A percentile compares a stretch with the other conserved stretches of the same genome.
Conservation (phyloP, 2,888 invertebrate genomes). For the Synergus itoensis region DNA sequence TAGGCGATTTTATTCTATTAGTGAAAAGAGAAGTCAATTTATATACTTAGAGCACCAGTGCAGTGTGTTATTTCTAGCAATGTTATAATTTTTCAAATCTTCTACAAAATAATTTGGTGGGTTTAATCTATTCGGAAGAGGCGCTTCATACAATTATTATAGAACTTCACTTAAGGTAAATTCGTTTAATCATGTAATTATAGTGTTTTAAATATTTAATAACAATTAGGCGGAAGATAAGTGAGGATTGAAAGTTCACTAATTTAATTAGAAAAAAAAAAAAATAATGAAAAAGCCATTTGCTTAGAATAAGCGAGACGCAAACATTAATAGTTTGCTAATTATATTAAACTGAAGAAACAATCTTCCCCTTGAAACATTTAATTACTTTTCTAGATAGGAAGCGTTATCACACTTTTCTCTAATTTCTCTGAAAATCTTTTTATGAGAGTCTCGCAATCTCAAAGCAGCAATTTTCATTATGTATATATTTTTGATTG, state of each 20-base stretch:
- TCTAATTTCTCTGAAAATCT: background rate
- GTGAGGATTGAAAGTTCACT: too few relatives aligned
- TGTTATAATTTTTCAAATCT: too few relatives aligned
- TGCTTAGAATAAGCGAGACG: background rate
- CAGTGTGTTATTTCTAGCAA: too few relatives aligned
- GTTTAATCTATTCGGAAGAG: too few relatives aligned
- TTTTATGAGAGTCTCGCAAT: background rate
- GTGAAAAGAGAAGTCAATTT: background rate
- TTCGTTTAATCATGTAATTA: too few relatives aligned
- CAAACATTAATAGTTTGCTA: background rate
- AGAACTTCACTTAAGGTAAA: too few relatives aligned
- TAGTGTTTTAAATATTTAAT: too few relatives aligned
- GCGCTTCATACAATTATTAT: too few relatives aligned
- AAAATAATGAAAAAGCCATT: too few relatives aligned
- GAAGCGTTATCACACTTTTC: conserved; percentile 7
- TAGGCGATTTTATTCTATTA: background rate
- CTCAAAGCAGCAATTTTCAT: background rate
- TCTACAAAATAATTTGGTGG: too few relatives aligned
- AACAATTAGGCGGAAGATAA: too few relatives aligned
- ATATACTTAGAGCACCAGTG: background rate
- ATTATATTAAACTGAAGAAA: background rate
- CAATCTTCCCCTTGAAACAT: background rate
- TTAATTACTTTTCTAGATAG: background rate
- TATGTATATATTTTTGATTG: background rate
- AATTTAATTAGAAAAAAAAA: too few relatives aligned